Percentiles rank a stretch among this genome's conserved stretches.
phyloP scores from a whole-genome alignment of 1,140 invertebrate genomes.

The Acyrthosiphon pisum region DNA sequence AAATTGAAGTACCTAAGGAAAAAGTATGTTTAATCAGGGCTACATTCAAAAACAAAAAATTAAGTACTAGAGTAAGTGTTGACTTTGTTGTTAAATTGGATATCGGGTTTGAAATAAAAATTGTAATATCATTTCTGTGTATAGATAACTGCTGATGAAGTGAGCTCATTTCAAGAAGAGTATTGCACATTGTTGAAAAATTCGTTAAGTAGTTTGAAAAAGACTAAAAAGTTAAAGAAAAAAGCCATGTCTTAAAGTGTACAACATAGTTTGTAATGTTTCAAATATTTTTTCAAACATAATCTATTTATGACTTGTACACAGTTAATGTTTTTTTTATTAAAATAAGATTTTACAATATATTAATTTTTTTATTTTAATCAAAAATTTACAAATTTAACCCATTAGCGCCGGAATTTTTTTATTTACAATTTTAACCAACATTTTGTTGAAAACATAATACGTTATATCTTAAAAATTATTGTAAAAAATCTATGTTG shows the following conservation, averaged over 20 bases:
- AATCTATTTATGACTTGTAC: slow-evolving; percentile 13
- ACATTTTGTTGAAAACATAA: too few relatives aligned
- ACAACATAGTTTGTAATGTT: not conserved
- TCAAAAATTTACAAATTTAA: not conserved
- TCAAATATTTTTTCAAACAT: not conserved
- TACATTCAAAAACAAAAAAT: slow-evolving; percentile 52
- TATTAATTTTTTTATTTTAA: slow-evolving; percentile 5
- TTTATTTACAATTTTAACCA: too few relatives aligned
- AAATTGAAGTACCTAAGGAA: slow-evolving; percentile 43
- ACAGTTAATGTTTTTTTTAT: slow-evolving; percentile 1
- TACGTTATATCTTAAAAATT: too few relatives aligned
- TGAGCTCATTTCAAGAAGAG: slow-evolving; percentile 41
- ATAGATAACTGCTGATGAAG: slow-evolving; percentile 36
- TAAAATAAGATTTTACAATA: slow-evolving; percentile 17
- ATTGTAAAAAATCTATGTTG: too few relatives aligned
- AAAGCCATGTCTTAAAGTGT: slow-evolving; percentile 41
- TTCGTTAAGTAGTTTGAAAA: slow-evolving; percentile 52
- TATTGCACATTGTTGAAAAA: slow-evolving; percentile 40
- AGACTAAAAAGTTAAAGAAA: slow-evolving; percentile 47
- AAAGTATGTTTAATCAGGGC: slow-evolving; percentile 47
- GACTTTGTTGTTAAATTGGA: not conserved
- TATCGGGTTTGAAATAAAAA: not conserved
- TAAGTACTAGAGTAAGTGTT: slow-evolving; percentile 44
- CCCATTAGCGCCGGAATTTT: too few relatives aligned
- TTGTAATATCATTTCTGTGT: not conserved